Evolutionary conservation across 2,888 invertebrate species (phyloP).

Genomic region (Acrobeloides nanus): DNA sequence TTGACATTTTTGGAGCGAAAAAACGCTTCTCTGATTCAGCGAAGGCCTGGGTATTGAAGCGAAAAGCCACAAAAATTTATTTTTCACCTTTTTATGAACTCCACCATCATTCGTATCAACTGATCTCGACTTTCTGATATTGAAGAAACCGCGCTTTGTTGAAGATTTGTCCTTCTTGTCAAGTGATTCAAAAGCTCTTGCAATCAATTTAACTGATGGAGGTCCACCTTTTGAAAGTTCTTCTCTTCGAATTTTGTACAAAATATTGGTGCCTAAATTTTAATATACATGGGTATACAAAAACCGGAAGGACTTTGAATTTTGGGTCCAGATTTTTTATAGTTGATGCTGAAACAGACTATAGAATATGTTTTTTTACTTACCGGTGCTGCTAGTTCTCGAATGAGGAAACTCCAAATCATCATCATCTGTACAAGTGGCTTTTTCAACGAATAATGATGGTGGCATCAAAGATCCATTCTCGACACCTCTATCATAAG

Average conservation of each 20-base stretch:
- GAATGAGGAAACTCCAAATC: slow-evolving; percentile 14
- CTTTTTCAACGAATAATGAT: no score
- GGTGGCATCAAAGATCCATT: slow-evolving; percentile 5
- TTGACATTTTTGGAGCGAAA: no score
- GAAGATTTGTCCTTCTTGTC: slow-evolving; percentile 17
- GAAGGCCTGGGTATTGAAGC: no score
- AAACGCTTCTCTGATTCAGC: no score
- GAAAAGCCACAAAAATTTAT: no score
- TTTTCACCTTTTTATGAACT: not conserved
- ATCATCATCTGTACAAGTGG: no score
- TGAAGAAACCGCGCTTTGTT: slow-evolving; percentile 39
- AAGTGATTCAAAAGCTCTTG: slow-evolving; percentile 46
- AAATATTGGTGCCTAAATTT: slow-evolving; percentile 43
- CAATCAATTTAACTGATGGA: slow-evolving; percentile 41
- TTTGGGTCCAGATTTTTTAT: no score
- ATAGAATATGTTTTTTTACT: slow-evolving; percentile 3
- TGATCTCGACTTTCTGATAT: slow-evolving; percentile 47
- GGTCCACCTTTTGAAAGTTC: slow-evolving; percentile 48
- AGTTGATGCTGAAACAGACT: not conserved
- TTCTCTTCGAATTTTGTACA: slow-evolving; percentile 48
- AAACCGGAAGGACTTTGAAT: not conserved
- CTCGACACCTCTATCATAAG: slow-evolving; percentile 20
- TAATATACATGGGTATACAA: slow-evolving; percentile 5
- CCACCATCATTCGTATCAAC: slow-evolving; percentile 32
- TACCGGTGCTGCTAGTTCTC: slow-evolving; percentile 21